phyloP scores from a whole-genome alignment of 2,797 vertebrate genomes.

The Acanthurus tractus region DNA sequence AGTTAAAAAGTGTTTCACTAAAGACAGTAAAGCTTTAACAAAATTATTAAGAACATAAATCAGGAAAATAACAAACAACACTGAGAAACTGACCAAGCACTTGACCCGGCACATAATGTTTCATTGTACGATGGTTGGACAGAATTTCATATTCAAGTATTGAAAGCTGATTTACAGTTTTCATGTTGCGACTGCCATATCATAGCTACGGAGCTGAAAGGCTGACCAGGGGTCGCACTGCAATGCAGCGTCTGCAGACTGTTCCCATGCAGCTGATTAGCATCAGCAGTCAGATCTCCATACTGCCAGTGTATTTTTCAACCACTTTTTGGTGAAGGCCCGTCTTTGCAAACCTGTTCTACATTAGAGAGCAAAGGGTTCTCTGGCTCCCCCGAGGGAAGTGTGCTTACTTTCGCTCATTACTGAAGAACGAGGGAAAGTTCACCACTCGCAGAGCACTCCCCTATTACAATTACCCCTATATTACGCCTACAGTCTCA shows the following conservation, averaged over 20 bases:
- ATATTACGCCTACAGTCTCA: constrained; percentile 26
- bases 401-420: constrained; percentile 48
- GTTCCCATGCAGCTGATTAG: constrained; percentile 62
- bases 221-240: constrained; percentile 2
- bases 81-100: not conserved
- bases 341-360: constrained; percentile 69
- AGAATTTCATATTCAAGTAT: not conserved
- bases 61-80: not conserved
- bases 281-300: constrained; percentile 53
- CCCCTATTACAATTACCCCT: constrained; percentile 40
- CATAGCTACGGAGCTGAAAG: constrained; percentile 13
- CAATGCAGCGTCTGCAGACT: constrained; percentile 25
- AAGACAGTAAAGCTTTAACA: not conserved
- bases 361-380: constrained; percentile 71
- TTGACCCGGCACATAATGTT: not conserved
- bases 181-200: not conserved
- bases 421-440: constrained; percentile 61
- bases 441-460: constrained; percentile 49
- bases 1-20: not conserved
- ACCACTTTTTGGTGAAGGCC: constrained; percentile 48
- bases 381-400: constrained; percentile 50
- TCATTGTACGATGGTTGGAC: not conserved
- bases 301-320: constrained; percentile 56
- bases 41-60: not conserved
- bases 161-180: constrained; percentile 11